Evolutionary conservation across 1,140 invertebrate genomes (phyloP), one percentile per base, ranked within the genome.

Genomic region (Idris sp.): DNA sequence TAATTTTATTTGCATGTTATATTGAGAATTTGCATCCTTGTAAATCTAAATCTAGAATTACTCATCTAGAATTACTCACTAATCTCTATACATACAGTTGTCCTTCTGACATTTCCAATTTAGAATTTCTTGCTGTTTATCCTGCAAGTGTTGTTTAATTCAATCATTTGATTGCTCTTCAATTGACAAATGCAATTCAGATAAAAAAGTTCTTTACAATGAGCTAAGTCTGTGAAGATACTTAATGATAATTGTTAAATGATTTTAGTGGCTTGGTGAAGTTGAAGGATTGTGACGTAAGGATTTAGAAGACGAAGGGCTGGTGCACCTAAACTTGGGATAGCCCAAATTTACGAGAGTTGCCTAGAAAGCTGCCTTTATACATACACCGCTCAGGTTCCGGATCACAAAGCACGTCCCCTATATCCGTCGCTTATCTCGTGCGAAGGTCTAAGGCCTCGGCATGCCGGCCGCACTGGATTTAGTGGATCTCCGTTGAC

Each of bases 351-450:
- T 75, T 75, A 69, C 73, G 73, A 75, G 65, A 62, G 73, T 69
- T 69, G 65, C 51, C 64, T 65, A 69, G 73, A 75, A 69, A 76
- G 38, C 65, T 76, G 64, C 58, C 64, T 75, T 76, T 76, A 65
- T 71, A 71, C 65, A 61, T 61, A 71, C 53, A 71, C 59, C 73
- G 73, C 61, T 71, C 58, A 67, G 78, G 76, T 85, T 83, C 79
- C 78, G 77, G 79, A 85, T 85, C 83, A 82, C 84, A 85, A 86
- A 86, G 81, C 83, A 83, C 79, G 76, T 83, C 76, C 67, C 68
- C 74, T 62, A 59, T 74, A 67, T 80, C 69, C 77, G 76, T 75
- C 77, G 78, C 79, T 86, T 84, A 86, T 86, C 83, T 83, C 62
- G 68, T 72, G 78, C 67, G 74, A 79, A 77, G 76, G 81, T 84